Conservation (phyloP, 2,888 invertebrate genomes). For the Eudasyphora cyanicolor region DNA sequence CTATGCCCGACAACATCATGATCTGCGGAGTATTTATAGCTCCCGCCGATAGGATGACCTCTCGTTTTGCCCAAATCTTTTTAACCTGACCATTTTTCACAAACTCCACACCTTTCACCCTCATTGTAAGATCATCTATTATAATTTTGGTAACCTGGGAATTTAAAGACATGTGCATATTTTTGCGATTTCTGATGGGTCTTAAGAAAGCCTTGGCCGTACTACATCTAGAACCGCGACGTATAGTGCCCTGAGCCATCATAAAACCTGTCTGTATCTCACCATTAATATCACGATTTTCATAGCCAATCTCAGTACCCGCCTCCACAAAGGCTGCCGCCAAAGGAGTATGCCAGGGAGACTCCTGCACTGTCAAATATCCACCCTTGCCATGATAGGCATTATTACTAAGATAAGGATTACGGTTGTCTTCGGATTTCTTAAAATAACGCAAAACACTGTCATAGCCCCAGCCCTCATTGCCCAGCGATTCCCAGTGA, state of each 20-base stretch:
- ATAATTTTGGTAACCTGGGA: conserved; percentile 88
- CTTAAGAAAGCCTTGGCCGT: conserved; percentile 93
- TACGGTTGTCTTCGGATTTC: conserved; percentile 93
- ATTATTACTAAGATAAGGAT: conserved; percentile 87
- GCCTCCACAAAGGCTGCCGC: conserved; percentile 91
- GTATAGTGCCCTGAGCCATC: conserved; percentile 90
- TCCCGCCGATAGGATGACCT: conserved; percentile 93
- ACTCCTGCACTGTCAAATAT: conserved; percentile 89
- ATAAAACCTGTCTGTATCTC: conserved; percentile 89
- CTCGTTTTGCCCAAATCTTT: conserved; percentile 87
- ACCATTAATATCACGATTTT: conserved; percentile 91
- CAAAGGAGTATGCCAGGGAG: conserved; percentile 91
- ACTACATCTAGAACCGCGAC: conserved; percentile 90
- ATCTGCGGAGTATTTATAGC: conserved; percentile 95
- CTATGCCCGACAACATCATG: conserved; percentile 93
- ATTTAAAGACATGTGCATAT: conserved; percentile 90
- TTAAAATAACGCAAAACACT: conserved; percentile 93
- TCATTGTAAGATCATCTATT: conserved; percentile 87
- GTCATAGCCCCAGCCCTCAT: conserved; percentile 93
- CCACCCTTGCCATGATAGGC: conserved; percentile 88
- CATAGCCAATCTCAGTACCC: conserved; percentile 90
- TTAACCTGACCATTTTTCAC: conserved; percentile 86
- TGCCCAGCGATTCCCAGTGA: conserved; percentile 92
- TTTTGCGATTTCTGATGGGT: conserved; percentile 87
- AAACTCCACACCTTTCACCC: conserved; percentile 90